Percentiles rank a stretch among this genome's conserved stretches.
These are phyloP conservation scores for Mythimna vitellina DNA, from an alignment of 2,888 invertebrate genomes.

Conservation along the genomic window DNA sequence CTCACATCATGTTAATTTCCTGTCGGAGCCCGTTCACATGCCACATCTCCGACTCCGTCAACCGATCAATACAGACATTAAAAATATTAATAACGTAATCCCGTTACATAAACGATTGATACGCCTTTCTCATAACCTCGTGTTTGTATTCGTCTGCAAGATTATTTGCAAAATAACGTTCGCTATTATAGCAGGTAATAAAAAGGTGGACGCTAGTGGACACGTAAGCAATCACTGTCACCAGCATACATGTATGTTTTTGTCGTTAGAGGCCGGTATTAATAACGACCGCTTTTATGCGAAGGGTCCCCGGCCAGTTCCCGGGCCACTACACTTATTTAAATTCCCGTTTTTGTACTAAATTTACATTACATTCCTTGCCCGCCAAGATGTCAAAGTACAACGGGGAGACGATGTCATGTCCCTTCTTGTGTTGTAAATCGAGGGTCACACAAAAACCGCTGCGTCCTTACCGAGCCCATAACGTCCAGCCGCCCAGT, in stretches of 20 bases:
- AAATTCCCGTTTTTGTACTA: conserved; percentile 89
- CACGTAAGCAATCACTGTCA: conserved; percentile 64
- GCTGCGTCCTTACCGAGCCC: conserved; percentile 85
- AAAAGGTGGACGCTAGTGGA: conserved; percentile 50
- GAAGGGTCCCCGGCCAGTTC: conserved; percentile 78
- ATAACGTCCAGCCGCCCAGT: conserved; percentile 88
- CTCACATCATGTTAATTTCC: conserved; percentile 88
- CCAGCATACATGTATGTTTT: conserved; percentile 73
- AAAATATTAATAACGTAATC: conserved; percentile 57
- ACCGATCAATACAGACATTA: conserved; percentile 57
- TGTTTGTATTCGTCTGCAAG: conserved; percentile 20
- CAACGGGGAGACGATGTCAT: conserved; percentile 76
- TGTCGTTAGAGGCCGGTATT: conserved; percentile 80
- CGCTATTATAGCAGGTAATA: conserved; percentile 35
- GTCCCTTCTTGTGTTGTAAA: conserved; percentile 89
- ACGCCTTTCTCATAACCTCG: conserved; percentile 20
- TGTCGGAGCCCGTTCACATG: conserved; percentile 73
- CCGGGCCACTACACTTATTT: conserved; percentile 87
- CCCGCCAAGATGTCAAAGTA: conserved; percentile 85
- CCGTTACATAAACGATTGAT: conserved; percentile 24
- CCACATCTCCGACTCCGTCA: conserved; percentile 62
- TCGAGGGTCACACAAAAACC: conserved; percentile 90
- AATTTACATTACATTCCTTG: conserved; percentile 89
- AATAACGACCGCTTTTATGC: conserved; percentile 85
- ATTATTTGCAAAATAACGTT: conserved; percentile 45